Percentiles rank a stretch among this genome's conserved stretches.
These are phyloP conservation scores for Heterodera carotae DNA, from an alignment of 1,140 invertebrate genomes.

Conservation along the genomic window DNA sequence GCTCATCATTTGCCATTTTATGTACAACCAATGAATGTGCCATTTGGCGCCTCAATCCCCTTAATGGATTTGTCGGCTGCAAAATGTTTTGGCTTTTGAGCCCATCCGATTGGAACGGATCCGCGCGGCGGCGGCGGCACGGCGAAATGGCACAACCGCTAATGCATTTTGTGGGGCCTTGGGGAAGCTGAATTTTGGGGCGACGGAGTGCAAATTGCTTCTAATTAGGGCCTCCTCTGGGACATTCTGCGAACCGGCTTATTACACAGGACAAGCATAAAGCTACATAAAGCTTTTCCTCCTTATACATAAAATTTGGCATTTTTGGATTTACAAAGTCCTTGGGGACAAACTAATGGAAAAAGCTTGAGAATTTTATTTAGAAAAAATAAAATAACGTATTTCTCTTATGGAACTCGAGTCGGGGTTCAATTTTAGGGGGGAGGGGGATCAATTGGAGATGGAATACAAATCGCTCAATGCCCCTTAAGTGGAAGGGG, in stretches of 20 bases:
- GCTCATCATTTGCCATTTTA: background rate
- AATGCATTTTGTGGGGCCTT: constrained; percentile 7
- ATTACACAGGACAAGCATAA: background rate
- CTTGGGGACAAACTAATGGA: background rate
- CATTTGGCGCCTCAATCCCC: background rate
- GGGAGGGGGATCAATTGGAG: too few relatives aligned
- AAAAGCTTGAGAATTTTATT: background rate
- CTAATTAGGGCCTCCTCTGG: constrained; percentile 21
- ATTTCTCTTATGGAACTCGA: too few relatives aligned
- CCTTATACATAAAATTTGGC: background rate
- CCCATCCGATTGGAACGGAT: constrained; percentile 2
- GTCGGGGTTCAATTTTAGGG: too few relatives aligned
- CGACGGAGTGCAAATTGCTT: background rate
- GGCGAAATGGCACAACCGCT: background rate
- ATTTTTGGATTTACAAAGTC: background rate
- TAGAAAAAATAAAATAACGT: too few relatives aligned
- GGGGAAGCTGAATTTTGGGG: constrained; percentile 7
- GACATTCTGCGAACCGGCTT: background rate
- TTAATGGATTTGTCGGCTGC: constrained; percentile 16
- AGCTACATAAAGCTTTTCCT: background rate
- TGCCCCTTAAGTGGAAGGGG: too few relatives aligned
- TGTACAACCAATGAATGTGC: too few relatives aligned
- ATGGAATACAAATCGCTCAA: too few relatives aligned
- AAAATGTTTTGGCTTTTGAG: constrained; percentile 12
- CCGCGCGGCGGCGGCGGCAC: too few relatives aligned